phyloP scores from a whole-genome alignment of 2,113 vertebrate genomes.

The Prochilodus magdalenae region DNA sequence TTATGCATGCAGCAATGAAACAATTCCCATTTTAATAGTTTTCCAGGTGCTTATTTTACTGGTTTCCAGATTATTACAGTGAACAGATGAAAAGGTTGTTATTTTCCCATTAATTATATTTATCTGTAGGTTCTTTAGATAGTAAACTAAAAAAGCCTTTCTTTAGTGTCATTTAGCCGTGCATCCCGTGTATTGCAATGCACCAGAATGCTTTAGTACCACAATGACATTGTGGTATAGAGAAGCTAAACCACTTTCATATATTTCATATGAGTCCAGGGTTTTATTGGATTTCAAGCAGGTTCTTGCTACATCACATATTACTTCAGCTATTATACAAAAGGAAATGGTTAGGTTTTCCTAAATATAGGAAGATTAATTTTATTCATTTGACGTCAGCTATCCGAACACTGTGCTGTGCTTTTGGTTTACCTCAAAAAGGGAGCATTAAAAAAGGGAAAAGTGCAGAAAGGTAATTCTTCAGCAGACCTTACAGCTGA shows the following conservation, averaged over 20 bases:
- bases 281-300: not conserved
- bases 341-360: not conserved
- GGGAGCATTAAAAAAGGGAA: slow-evolving; percentile 4
- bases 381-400: not conserved
- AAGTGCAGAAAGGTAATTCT: not conserved
- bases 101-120: not conserved
- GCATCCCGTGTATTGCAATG: not conserved
- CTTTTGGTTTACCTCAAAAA: slow-evolving; percentile 12
- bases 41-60: not conserved
- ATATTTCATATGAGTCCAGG: rapidly evolving
- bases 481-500: not conserved
- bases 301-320: not conserved
- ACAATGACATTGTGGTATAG: not conserved
- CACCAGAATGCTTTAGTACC: not conserved
- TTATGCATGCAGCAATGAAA: slow-evolving; percentile 19
- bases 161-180: not conserved
- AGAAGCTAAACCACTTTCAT: not conserved
- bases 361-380: not conserved
- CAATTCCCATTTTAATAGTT: not conserved
- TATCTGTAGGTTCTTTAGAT: not conserved
- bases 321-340: not conserved
- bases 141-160: not conserved
- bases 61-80: slow-evolving; percentile 12
- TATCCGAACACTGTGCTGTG: slow-evolving; percentile 11
- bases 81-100: not conserved